These are phyloP conservation scores for Drosophila oshimai DNA, from an alignment of 1,140 invertebrate species.

Conservation along the genomic window DNA sequence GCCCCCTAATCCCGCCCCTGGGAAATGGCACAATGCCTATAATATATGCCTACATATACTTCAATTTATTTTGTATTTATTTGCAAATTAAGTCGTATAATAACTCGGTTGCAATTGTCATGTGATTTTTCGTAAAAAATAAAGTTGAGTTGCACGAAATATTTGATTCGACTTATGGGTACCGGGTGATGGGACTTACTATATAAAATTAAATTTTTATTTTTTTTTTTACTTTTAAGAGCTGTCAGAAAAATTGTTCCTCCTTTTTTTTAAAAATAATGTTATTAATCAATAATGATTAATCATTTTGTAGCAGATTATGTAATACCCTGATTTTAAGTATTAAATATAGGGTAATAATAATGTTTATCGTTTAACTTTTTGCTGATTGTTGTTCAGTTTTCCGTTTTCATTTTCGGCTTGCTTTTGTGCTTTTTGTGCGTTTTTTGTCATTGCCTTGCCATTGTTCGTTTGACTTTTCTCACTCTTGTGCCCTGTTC, in stretches of 20 bases:
- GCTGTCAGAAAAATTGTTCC: too few relatives aligned
- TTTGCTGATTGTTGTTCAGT: conserved; percentile 23
- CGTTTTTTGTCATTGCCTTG: conserved; percentile 33
- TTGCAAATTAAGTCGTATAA: conserved; percentile 58
- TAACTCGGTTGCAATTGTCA: conserved; percentile 57
- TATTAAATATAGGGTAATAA: neutral
- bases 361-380: conserved; percentile 35
- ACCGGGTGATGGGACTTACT: neutral
- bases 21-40: conserved; percentile 62
- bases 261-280: too few relatives aligned
- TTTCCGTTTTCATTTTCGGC: conserved; percentile 37
- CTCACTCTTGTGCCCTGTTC: conserved; percentile 60
- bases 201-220: too few relatives aligned
- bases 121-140: conserved; percentile 48
- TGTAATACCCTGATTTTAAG: neutral
- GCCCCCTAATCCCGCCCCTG: conserved; percentile 1
- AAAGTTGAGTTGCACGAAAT: too few relatives aligned
- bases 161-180: neutral
- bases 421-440: conserved; percentile 13
- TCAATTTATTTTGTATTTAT: conserved; percentile 74
- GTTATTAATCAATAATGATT: too few relatives aligned
- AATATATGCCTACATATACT: conserved; percentile 47
- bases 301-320: neutral
- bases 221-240: too few relatives aligned
- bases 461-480: conserved; percentile 34